A percentile compares a stretch with the other conserved stretches of the same genome.
phyloP scores from a whole-genome alignment of 2,113 vertebrate species.

The Brachyhypopomus occidentalis region DNA sequence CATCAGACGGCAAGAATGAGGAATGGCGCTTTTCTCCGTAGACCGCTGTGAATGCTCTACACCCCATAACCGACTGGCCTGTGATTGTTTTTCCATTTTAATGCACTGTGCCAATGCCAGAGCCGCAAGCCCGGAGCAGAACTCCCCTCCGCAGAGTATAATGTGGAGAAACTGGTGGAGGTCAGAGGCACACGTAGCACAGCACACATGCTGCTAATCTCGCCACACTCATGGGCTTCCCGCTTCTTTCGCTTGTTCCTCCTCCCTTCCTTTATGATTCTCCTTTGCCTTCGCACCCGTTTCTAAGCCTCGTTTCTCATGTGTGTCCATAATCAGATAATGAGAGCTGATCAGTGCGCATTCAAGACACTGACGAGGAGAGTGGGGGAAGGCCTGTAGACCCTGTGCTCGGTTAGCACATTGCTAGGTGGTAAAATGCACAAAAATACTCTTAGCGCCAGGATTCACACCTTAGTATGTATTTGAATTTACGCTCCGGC shows the following conservation, averaged over 20 bases:
- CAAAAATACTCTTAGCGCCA: too few relatives aligned
- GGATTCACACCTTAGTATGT: not conserved
- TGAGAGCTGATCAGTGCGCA: not conserved
- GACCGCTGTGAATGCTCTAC: slow-evolving; percentile 21
- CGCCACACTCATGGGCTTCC: not conserved
- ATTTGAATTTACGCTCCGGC: too few relatives aligned
- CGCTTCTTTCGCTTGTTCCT: not conserved
- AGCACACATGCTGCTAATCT: slow-evolving; percentile 18
- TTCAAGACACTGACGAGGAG: not conserved
- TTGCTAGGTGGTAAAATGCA: not conserved
- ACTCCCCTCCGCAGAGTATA: not conserved
- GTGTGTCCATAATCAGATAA: not conserved
- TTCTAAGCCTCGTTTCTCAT: not conserved
- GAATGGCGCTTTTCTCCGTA: not conserved
- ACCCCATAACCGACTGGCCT: slow-evolving; percentile 23
- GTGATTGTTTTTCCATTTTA: slow-evolving; percentile 49
- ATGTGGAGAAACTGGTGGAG: not conserved
- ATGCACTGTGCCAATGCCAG: slow-evolving; percentile 27
- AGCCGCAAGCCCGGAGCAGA: not conserved
- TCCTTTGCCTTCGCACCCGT: not conserved
- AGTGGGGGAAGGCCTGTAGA: not conserved
- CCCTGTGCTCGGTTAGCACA: not conserved
- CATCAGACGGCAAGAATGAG: slow-evolving; percentile 24
- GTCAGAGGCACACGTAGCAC: not conserved
- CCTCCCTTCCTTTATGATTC: too few relatives aligned